Conservation (phyloP, 1,140 invertebrate genomes). For the Andrena cerasifolii region DNA sequence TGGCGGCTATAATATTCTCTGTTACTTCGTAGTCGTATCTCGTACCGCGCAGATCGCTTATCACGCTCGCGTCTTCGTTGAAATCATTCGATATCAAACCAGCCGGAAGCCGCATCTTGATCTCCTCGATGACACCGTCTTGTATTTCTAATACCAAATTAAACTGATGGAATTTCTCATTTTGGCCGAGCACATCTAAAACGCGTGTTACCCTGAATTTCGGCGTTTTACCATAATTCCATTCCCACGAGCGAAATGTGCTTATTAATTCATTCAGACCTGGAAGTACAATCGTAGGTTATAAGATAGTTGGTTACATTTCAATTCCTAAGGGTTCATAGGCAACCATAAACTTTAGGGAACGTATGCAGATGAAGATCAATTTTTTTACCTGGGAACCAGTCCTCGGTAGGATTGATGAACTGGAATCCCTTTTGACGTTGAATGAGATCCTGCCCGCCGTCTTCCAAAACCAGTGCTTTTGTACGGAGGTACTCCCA, state of each 20-base stretch:
- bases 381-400: constrained; percentile 96
- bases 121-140: constrained; percentile 76
- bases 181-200: constrained; percentile 64
- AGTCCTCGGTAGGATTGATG: constrained; percentile 93
- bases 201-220: constrained; percentile 87
- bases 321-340: no score
- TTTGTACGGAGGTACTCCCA: constrained; percentile 91
- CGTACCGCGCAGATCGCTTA: constrained; percentile 75
- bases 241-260: constrained; percentile 91
- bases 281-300: constrained; percentile 74
- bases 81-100: constrained; percentile 61
- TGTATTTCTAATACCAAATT: constrained; percentile 74
- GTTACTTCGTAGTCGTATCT: constrained; percentile 73
- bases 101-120: constrained; percentile 76
- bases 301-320: no score
- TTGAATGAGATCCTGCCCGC: constrained; percentile 85
- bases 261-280: constrained; percentile 85
- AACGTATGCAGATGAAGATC: no score
- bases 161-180: constrained; percentile 61
- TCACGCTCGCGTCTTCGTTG: constrained; percentile 74
- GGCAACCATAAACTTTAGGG: no score
- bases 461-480: constrained; percentile 86
- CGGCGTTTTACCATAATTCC: constrained; percentile 94
- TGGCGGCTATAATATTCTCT: constrained; percentile 75
- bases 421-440: constrained; percentile 91